phyloP scores from a whole-genome alignment of 2,113 vertebrate genomes.

The Sceloporus undulatus region DNA sequence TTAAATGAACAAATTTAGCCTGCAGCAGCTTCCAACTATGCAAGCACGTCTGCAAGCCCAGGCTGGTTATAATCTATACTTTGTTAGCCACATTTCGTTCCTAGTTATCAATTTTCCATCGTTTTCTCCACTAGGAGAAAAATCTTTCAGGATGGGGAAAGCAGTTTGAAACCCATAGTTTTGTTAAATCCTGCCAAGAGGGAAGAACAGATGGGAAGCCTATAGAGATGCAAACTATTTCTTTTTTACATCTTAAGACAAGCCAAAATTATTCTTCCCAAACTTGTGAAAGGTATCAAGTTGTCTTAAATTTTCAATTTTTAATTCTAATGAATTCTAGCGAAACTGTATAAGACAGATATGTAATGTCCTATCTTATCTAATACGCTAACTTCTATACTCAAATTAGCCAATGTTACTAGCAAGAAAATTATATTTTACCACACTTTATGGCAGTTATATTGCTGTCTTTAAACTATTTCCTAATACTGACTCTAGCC shows the following conservation, averaged over 20 bases:
- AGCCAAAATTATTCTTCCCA: neutral
- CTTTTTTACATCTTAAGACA: slow-evolving; percentile 22
- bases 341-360: neutral
- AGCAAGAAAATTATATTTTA: neutral
- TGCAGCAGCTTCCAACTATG: slow-evolving; percentile 5
- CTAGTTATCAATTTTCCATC: slow-evolving; percentile 26
- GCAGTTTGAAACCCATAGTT: slow-evolving; percentile 13
- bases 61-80: slow-evolving; percentile 23
- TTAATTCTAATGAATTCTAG: neutral
- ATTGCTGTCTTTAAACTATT: neutral
- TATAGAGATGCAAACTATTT: slow-evolving; percentile 17
- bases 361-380: neutral
- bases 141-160: slow-evolving; percentile 10
- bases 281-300: neutral
- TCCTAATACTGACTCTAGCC: neutral
- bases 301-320: neutral
- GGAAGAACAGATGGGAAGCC: neutral
- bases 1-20: slow-evolving; percentile 20
- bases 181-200: slow-evolving; percentile 16
- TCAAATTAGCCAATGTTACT: slow-evolving; percentile 1
- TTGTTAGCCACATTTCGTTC: slow-evolving; percentile 8
- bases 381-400: neutral
- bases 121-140: slow-evolving; percentile 13
- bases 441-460: neutral
- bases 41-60: slow-evolving; percentile 27